These are phyloP conservation scores for Oedothorax gibbosus DNA, from an alignment of 1,140 invertebrate species.

Conservation along the genomic window DNA sequence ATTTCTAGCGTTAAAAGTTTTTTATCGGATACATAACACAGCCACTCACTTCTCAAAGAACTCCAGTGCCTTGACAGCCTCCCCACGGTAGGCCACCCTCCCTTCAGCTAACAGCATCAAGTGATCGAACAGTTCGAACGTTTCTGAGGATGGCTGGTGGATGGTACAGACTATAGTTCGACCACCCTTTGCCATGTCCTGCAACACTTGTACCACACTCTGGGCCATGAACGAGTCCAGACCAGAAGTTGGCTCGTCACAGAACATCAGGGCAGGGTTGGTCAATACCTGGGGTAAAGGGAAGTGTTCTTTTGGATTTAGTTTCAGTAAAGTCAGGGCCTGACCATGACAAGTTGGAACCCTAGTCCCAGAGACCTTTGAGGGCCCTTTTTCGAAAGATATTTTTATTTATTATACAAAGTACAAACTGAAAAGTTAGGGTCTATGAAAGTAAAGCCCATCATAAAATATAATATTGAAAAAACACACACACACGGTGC, in stretches of 20 bases:
- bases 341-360: too few species aligned
- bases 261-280: slow-evolving; percentile 94
- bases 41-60: slow-evolving; percentile 84
- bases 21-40: too few species aligned
- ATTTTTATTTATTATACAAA: too few species aligned
- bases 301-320: too few species aligned
- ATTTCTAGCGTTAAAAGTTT: too few species aligned
- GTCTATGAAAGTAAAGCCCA: too few species aligned
- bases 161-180: slow-evolving; percentile 95
- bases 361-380: too few species aligned
- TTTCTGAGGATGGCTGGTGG: slow-evolving; percentile 94
- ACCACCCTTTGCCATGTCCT: slow-evolving; percentile 77
- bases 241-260: slow-evolving; percentile 95
- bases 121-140: slow-evolving; percentile 93
- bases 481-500: too few species aligned
- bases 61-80: slow-evolving; percentile 78
- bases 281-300: slow-evolving; percentile 79
- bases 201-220: slow-evolving; percentile 88
- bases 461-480: too few species aligned
- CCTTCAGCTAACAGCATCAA: slow-evolving; percentile 93
- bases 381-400: too few species aligned
- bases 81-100: slow-evolving; percentile 89
- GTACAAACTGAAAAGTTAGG: too few species aligned
- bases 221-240: slow-evolving; percentile 93
- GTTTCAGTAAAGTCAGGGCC: too few species aligned